Conservation (phyloP, 2,888 invertebrate species). For the Erynnis tages region DNA sequence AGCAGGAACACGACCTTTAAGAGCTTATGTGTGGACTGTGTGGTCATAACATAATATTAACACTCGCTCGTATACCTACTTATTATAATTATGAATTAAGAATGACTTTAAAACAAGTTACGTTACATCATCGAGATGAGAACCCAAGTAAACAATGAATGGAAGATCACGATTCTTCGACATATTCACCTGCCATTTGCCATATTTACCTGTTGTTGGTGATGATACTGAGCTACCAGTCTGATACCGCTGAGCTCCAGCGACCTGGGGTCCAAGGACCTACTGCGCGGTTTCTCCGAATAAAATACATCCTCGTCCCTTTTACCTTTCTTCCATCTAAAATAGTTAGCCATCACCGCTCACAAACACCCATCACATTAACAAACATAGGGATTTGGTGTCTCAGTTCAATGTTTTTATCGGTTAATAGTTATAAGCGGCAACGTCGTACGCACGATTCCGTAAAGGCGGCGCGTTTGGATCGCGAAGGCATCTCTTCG, state of each 20-base stretch:
- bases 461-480: slow-evolving; percentile 47
- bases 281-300: slow-evolving; percentile 85
- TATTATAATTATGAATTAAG: too few relatives aligned
- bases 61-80: too few relatives aligned
- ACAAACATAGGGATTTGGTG: not conserved
- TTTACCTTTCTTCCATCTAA: slow-evolving; percentile 85
- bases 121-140: too few relatives aligned
- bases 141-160: too few relatives aligned
- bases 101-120: too few relatives aligned
- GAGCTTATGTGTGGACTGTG: too few relatives aligned
- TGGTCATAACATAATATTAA: too few relatives aligned
- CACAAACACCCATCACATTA: slow-evolving; percentile 39
- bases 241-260: slow-evolving; percentile 86
- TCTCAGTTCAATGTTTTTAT: not conserved
- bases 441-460: slow-evolving; percentile 41
- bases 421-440: slow-evolving; percentile 33
- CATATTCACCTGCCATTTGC: too few relatives aligned
- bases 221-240: slow-evolving; percentile 77
- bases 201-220: slow-evolving; percentile 44
- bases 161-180: too few relatives aligned
- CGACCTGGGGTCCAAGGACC: slow-evolving; percentile 87
- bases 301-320: slow-evolving; percentile 80
- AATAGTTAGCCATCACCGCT: slow-evolving; percentile 83
- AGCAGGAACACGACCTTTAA: too few relatives aligned
- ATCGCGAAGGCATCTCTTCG: slow-evolving; percentile 65